phyloP scores from a whole-genome alignment of 2,888 invertebrate genomes.

The Monochamus alternatus region DNA sequence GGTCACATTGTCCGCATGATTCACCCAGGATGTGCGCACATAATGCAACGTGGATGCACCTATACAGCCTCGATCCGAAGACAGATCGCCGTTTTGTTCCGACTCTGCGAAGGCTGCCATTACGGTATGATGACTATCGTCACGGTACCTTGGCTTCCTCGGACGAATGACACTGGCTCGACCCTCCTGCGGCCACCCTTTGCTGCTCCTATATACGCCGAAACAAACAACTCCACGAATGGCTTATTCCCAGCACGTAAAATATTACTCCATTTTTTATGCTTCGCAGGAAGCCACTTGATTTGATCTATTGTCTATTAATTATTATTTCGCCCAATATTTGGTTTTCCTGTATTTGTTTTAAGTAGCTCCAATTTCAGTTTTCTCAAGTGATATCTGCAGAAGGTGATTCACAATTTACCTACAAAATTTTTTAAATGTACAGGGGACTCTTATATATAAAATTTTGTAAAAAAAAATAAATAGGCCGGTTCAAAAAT shows the following conservation, averaged over 20 bases:
- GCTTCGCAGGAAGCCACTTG: constrained; percentile 49
- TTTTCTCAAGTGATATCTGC: background rate
- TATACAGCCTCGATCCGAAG: constrained; percentile 61
- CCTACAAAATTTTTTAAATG: too few species aligned
- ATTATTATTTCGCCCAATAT: constrained; percentile 45
- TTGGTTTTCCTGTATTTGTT: too few species aligned
- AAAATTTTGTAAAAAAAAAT: too few species aligned
- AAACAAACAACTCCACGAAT: constrained; percentile 50
- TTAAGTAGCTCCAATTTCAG: background rate
- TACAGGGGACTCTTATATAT: too few species aligned
- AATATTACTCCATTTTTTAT: constrained; percentile 56
- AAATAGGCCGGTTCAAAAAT: too few species aligned
- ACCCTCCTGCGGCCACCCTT: constrained; percentile 40
- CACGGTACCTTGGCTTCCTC: constrained; percentile 50
- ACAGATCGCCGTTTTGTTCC: constrained; percentile 60
- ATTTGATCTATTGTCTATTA: constrained; percentile 50
- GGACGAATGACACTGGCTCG: constrained; percentile 40
- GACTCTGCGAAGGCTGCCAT: constrained; percentile 50
- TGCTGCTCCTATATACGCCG: constrained; percentile 28
- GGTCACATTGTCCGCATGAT: constrained; percentile 67
- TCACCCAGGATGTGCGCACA: constrained; percentile 68
- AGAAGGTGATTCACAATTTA: too few species aligned
- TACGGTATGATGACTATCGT: constrained; percentile 47
- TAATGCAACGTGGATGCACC: constrained; percentile 68
- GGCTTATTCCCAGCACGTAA: constrained; percentile 54